These are phyloP conservation scores for Atethmia centrago DNA, from an alignment of 2,888 invertebrate species.

Conservation along the genomic window DNA sequence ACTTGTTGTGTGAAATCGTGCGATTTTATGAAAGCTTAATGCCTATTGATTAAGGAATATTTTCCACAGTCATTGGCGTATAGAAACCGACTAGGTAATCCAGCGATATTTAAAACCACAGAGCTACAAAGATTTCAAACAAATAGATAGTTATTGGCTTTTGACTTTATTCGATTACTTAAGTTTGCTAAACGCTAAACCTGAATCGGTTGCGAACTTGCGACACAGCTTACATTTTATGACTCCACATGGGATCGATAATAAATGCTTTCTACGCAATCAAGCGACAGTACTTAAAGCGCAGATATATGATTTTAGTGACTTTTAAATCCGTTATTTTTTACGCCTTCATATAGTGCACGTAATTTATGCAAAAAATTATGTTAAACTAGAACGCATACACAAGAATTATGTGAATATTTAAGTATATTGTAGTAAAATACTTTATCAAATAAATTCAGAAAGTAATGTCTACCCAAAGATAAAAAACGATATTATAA, in stretches of 20 bases:
- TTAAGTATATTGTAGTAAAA: no score
- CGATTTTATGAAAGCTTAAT: constrained; percentile 19
- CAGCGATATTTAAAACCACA: background rate
- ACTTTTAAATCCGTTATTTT: no score
- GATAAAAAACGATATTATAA: no score
- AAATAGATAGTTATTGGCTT: background rate
- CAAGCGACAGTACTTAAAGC: constrained; percentile 21
- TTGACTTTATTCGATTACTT: background rate
- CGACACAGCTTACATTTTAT: constrained; percentile 8
- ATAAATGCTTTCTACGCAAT: constrained; percentile 42
- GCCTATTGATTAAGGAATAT: constrained; percentile 2
- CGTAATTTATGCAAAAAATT: no score
- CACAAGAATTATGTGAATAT: no score
- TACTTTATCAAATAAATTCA: no score
- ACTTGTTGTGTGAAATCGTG: constrained; percentile 18
- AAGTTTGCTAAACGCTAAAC: constrained; percentile 2
- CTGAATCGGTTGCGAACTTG: constrained; percentile 14
- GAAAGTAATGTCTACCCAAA: no score
- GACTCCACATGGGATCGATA: constrained; percentile 16
- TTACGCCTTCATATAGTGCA: no score
- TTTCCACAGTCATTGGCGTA: constrained; percentile 31
- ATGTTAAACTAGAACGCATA: no score
- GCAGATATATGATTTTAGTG: no score
- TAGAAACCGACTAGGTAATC: background rate
- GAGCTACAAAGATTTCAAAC: background rate